A percentile compares a stretch with the other conserved stretches of the same genome.
Evolutionary conservation across 1,140 invertebrate species (phyloP).

Genomic region (Eubasilissa regina): DNA sequence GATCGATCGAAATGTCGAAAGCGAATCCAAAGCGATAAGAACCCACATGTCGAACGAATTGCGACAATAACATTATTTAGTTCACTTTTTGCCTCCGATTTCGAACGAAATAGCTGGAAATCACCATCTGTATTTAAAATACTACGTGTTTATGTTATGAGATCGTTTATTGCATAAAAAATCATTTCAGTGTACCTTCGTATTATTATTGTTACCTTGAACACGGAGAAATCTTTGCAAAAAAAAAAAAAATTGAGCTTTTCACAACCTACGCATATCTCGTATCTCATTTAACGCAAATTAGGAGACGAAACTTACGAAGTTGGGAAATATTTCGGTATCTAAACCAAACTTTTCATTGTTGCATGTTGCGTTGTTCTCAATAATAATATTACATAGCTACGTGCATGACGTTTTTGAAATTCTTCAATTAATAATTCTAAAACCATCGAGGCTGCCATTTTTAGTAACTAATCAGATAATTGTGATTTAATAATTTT

Average conservation of each 20-base stretch:
- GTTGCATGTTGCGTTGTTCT: no score
- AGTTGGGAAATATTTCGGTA: no score
- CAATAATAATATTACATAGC: no score
- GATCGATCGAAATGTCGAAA: slow-evolving; percentile 30
- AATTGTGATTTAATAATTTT: no score
- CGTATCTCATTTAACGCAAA: slow-evolving; percentile 48
- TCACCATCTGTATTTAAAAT: slow-evolving; percentile 6
- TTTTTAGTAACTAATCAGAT: no score
- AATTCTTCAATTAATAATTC: no score
- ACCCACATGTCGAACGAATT: slow-evolving; percentile 49
- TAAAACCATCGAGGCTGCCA: no score
- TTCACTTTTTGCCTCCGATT: slow-evolving; percentile 31
- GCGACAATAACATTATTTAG: neutral
- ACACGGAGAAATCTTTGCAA: slow-evolving; percentile 27
- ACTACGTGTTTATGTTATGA: slow-evolving; percentile 23
- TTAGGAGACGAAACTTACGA: no score
- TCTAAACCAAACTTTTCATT: no score
- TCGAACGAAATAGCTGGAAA: slow-evolving; percentile 6
- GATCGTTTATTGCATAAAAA: neutral
- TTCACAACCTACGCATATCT: slow-evolving; percentile 46
- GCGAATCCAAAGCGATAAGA: slow-evolving; percentile 24
- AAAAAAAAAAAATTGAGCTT: slow-evolving; percentile 40
- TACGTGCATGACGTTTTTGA: no score
- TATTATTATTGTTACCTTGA: slow-evolving; percentile 26
- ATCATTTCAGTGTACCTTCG: neutral